phyloP scores from a whole-genome alignment of 2,797 vertebrate species.

The Poeciliopsis turneri region DNA sequence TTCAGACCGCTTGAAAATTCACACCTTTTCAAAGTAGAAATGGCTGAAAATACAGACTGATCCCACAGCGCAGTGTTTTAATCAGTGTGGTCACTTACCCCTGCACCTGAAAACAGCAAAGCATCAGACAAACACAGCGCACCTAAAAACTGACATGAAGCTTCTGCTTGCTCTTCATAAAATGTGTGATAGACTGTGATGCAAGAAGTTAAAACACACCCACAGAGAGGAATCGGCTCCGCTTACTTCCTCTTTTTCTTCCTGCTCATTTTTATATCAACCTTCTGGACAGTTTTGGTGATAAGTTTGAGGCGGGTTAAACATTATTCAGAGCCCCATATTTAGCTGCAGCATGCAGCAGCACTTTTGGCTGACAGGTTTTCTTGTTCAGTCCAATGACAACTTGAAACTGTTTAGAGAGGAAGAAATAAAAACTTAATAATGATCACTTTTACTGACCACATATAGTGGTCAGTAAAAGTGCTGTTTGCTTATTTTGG shows the following conservation, averaged over 20 bases:
- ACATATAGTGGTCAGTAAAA: not conserved
- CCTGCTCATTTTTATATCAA: constrained; percentile 85
- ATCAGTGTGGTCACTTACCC: constrained; percentile 60
- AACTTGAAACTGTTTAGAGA: not conserved
- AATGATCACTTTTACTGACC: constrained; percentile 10
- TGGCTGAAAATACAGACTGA: not conserved
- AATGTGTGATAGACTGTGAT: constrained; percentile 67
- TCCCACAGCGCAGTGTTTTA: not conserved
- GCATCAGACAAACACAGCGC: constrained; percentile 36
- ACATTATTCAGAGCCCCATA: constrained; percentile 37
- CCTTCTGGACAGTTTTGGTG: constrained; percentile 64
- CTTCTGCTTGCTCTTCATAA: constrained; percentile 61
- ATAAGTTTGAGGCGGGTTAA: constrained; percentile 54
- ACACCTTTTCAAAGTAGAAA: not conserved
- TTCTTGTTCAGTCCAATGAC: not conserved
- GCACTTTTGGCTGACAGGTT: not conserved
- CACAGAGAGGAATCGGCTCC: constrained; percentile 76
- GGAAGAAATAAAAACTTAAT: not conserved
- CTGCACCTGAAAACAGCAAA: constrained; percentile 15
- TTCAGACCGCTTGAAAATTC: not conserved
- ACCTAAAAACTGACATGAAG: constrained; percentile 34
- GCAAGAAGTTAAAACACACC: constrained; percentile 78
- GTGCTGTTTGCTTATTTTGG: not conserved
- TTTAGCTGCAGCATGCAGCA: not conserved
- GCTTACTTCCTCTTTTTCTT: constrained; percentile 85